Conservation (phyloP, 2,113 vertebrate species). For the Eptesicus fuscus region DNA sequence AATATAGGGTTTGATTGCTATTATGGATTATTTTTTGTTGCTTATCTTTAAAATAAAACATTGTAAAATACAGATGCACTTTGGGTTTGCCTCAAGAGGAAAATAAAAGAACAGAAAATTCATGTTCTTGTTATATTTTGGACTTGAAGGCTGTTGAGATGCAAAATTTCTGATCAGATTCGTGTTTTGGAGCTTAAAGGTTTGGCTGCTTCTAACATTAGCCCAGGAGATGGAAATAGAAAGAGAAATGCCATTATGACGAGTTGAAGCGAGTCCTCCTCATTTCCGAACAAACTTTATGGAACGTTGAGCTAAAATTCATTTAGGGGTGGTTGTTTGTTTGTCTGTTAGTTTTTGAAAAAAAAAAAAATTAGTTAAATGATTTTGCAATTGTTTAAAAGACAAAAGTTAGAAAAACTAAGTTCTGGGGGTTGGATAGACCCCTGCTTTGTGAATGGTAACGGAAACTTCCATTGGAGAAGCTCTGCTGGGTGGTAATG, state of each 20-base stretch:
- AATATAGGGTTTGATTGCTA: neutral
- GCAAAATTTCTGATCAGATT: neutral
- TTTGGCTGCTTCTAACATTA: neutral
- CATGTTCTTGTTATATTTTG: neutral
- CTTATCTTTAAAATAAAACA: neutral
- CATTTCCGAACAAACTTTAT: neutral
- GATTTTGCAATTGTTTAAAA: neutral
- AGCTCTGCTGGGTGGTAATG: neutral
- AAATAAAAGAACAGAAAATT: slow-evolving; percentile 2
- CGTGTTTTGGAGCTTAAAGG: neutral
- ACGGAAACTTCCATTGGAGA: neutral
- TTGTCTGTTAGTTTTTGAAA: neutral
- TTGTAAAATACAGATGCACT: neutral
- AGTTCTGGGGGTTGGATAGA: neutral
- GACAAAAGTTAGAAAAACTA: neutral
- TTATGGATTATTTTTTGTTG: neutral
- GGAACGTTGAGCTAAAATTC: neutral
- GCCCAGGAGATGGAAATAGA: neutral
- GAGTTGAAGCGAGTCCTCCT: neutral
- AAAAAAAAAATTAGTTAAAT: neutral
- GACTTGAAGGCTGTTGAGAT: neutral
- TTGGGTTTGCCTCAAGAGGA: neutral
- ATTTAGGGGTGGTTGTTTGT: neutral
- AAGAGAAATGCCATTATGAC: neutral
- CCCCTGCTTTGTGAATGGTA: neutral